phyloP scores from a whole-genome alignment of 2,113 vertebrate genomes.

The Chloebia gouldiae region DNA sequence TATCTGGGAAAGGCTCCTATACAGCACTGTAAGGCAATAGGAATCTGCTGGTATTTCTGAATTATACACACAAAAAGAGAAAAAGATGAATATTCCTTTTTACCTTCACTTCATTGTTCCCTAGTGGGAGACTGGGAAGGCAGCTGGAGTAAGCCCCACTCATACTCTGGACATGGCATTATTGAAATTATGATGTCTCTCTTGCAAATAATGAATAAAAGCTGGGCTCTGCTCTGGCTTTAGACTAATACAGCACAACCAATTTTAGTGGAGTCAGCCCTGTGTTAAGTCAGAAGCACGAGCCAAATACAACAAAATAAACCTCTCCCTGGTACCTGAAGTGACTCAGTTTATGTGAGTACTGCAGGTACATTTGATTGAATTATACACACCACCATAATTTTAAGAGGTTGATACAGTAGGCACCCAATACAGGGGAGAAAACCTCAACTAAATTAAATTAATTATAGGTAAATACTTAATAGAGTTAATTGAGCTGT shows the following conservation, averaged over 20 bases:
- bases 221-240: not conserved
- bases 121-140: not conserved
- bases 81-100: not conserved
- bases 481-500: not conserved
- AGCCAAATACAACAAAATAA: not conserved
- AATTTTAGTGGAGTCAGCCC: not conserved
- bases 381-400: not conserved
- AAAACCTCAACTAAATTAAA: slow-evolving; percentile 22
- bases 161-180: not conserved
- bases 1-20: not conserved
- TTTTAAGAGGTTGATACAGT: not conserved
- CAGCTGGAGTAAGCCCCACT: not conserved
- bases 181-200: not conserved
- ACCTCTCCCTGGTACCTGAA: not conserved
- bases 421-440: not conserved
- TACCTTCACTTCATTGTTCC: not conserved
- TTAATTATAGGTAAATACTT: not conserved
- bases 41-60: not conserved
- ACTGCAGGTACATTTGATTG: not conserved
- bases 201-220: not conserved
- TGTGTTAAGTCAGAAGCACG: not conserved
- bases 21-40: not conserved
- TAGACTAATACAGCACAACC: not conserved
- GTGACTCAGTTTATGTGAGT: not conserved
- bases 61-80: not conserved